A percentile compares a stretch with the other conserved stretches of the same genome.
Conservation (phyloP, 2,113 vertebrate genomes). For the Onychostoma macrolepis region DNA sequence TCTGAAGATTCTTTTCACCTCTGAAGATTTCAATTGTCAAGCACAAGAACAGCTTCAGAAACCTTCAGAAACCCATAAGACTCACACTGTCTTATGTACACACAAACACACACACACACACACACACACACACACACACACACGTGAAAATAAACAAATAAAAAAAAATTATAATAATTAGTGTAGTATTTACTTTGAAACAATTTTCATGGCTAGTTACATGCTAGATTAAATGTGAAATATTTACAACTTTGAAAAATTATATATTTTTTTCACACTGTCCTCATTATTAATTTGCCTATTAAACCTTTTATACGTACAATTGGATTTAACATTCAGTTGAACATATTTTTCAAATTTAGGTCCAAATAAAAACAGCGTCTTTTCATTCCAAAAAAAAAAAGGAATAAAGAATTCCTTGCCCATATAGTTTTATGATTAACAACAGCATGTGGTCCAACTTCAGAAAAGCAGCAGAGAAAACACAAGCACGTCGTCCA, state of each 20-base stretch:
- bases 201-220: no score
- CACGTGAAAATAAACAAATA: no score
- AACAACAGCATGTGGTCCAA: not conserved
- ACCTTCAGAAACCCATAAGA: not conserved
- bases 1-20: not conserved
- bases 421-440: not conserved
- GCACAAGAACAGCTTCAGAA: conserved; percentile 11
- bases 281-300: not conserved
- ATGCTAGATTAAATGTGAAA: not conserved
- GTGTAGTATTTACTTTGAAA: no score
- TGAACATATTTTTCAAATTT: not conserved
- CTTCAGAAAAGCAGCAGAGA: not conserved
- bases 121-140: no score
- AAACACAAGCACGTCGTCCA: not conserved
- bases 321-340: not conserved
- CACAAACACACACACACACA: no score
- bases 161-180: no score
- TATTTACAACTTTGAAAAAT: no score
- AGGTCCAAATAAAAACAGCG: not conserved
- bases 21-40: not conserved
- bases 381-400: not conserved
- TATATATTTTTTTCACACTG: not conserved
- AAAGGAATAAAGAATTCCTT: not conserved
- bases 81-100: not conserved
- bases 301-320: not conserved